phyloP scores from a whole-genome alignment of 2,113 vertebrate species.

The Mus pahari region DNA sequence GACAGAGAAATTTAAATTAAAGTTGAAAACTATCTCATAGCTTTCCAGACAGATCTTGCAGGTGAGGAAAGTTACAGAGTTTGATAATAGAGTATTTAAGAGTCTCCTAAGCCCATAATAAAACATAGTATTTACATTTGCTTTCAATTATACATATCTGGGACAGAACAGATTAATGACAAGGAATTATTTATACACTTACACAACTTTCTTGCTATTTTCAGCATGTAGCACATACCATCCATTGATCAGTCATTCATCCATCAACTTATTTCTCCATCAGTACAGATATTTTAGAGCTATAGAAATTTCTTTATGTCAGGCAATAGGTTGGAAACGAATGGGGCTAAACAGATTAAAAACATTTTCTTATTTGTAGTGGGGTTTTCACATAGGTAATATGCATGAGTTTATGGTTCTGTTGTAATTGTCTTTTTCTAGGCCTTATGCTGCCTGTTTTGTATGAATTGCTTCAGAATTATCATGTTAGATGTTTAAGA shows the following conservation, averaged over 20 bases:
- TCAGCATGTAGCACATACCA: not conserved
- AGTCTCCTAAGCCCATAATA: not conserved
- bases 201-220: conserved; percentile 9
- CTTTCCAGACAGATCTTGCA: conserved; percentile 9
- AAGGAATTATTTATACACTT: conserved; percentile 24
- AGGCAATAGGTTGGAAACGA: not conserved
- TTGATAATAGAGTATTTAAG: not conserved
- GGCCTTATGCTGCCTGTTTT: not conserved
- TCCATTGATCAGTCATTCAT: not conserved
- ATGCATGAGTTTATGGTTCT: not conserved
- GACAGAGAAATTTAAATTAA: conserved; percentile 33
- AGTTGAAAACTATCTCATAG: not conserved
- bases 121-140: not conserved
- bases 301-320: not conserved
- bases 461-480: not conserved
- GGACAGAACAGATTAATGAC: not conserved
- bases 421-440: not conserved
- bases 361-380: not conserved
- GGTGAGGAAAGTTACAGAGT: not conserved
- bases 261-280: not conserved
- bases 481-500: not conserved
- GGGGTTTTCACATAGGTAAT: not conserved
- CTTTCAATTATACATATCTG: conserved; percentile 43
- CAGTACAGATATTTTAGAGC: not conserved
- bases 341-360: not conserved